Evolutionary conservation across 2,888 invertebrate species (phyloP).

Genomic region (Fragum sueziense): DNA sequence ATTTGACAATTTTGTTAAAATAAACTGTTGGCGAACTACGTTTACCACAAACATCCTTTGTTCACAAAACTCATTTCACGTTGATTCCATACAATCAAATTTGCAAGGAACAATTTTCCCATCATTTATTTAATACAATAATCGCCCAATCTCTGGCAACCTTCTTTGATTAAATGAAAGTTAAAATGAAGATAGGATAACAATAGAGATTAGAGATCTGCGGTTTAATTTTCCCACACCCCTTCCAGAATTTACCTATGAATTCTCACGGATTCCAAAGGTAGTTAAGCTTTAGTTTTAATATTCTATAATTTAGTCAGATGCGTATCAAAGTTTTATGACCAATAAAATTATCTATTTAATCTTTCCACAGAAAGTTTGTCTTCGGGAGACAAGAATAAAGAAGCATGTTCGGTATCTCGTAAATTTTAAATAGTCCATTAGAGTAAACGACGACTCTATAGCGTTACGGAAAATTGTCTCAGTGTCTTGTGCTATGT

Average conservation of each 20-base stretch:
- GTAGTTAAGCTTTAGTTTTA: slow-evolving; percentile 7
- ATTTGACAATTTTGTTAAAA: no score
- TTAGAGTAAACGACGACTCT: not conserved
- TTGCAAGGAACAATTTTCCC: slow-evolving; percentile 1
- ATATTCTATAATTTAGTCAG: not conserved
- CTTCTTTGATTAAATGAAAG: not conserved
- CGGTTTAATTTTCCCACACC: slow-evolving; percentile 11
- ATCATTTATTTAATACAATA: slow-evolving; percentile 1
- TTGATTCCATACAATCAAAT: not conserved
- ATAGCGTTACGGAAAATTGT: no score
- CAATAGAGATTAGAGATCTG: not conserved
- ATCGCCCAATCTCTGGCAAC: not conserved
- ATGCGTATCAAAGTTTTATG: slow-evolving; percentile 6
- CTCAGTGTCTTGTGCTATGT: no score
- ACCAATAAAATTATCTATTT: slow-evolving; percentile 1
- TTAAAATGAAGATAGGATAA: slow-evolving; percentile 4
- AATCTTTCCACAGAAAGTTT: not conserved
- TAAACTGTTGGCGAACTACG: no score
- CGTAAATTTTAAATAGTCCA: not conserved
- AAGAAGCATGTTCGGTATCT: not conserved
- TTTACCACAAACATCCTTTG: not conserved
- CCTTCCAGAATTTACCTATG: slow-evolving; percentile 3
- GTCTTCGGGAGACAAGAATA: slow-evolving; percentile 1
- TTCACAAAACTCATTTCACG: not conserved
- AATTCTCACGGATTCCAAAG: slow-evolving; percentile 11